phyloP scores from a whole-genome alignment of 2,113 vertebrate species.

The Festucalex cinctus region DNA sequence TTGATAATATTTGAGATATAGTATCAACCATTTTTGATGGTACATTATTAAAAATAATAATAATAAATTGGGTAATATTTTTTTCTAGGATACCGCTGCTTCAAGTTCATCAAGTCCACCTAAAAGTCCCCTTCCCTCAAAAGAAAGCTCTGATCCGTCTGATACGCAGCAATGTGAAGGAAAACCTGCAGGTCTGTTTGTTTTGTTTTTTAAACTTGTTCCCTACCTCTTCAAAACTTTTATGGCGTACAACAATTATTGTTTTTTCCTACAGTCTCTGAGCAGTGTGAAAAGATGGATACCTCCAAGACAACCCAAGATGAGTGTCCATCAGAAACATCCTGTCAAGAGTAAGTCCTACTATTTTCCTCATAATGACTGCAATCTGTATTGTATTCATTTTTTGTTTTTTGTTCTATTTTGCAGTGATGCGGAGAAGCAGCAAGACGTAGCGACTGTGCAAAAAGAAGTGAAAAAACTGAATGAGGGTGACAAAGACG shows the following conservation, averaged over 20 bases:
- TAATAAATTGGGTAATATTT: background rate
- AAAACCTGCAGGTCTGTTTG: slow-evolving; percentile 46
- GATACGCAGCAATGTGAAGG: slow-evolving; percentile 33
- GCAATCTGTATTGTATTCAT: slow-evolving; percentile 9
- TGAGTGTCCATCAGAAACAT: slow-evolving; percentile 9
- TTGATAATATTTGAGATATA: background rate
- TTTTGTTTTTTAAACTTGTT: background rate
- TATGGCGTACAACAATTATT: background rate
- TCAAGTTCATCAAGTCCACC: slow-evolving; percentile 14
- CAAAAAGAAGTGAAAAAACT: slow-evolving; percentile 81
- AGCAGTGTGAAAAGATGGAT: slow-evolving; percentile 24
- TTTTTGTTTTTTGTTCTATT: slow-evolving; percentile 32
- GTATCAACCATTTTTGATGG: background rate
- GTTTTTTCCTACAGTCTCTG: slow-evolving; percentile 21
- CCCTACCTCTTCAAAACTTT: background rate
- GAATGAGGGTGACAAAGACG: slow-evolving; percentile 81
- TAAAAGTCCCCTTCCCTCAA: slow-evolving; percentile 13
- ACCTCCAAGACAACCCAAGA: slow-evolving; percentile 5
- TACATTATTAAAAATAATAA: background rate
- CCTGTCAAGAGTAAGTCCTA: slow-evolving; percentile 45
- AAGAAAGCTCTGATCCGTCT: slow-evolving; percentile 16
- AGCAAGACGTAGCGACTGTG: slow-evolving; percentile 66
- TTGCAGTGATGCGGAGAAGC: slow-evolving; percentile 33
- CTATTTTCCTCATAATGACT: background rate
- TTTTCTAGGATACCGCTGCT: slow-evolving; percentile 28